Conservation (phyloP, 2,113 vertebrate species). For the Xenopus laevis region DNA sequence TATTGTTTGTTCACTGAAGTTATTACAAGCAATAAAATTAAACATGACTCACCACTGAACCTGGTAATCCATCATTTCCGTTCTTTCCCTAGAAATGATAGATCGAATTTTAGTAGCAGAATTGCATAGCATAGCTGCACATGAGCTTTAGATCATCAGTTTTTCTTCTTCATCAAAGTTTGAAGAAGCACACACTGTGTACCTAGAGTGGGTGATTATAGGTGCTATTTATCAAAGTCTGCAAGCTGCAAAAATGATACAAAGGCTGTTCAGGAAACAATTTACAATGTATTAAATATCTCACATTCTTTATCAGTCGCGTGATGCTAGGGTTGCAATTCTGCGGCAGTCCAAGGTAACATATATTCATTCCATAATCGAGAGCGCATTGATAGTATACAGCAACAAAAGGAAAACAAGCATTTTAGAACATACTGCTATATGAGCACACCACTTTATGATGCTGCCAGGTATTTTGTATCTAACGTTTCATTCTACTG, state of each 20-base stretch:
- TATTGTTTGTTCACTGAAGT: slow-evolving; percentile 43
- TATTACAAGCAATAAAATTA: slow-evolving; percentile 44
- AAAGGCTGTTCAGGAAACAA: slow-evolving; percentile 26
- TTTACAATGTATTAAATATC: slow-evolving; percentile 10
- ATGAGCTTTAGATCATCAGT: slow-evolving; percentile 45
- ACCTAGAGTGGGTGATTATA: slow-evolving; percentile 42
- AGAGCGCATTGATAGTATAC: not conserved
- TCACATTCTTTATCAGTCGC: not conserved
- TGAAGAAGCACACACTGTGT: slow-evolving; percentile 39
- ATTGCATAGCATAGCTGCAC: slow-evolving; percentile 41
- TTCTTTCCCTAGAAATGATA: slow-evolving; percentile 62
- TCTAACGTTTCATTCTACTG: too few relatives aligned
- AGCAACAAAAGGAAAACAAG: not conserved
- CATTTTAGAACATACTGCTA: too few relatives aligned
- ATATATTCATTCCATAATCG: not conserved
- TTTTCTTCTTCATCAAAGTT: slow-evolving; percentile 40
- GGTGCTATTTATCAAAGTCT: slow-evolving; percentile 39
- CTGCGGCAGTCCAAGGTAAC: not conserved
- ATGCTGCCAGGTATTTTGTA: too few relatives aligned
- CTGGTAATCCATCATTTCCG: slow-evolving; percentile 74
- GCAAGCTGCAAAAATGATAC: slow-evolving; percentile 26
- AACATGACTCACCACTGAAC: slow-evolving; percentile 65
- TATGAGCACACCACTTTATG: too few relatives aligned
- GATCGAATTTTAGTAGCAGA: slow-evolving; percentile 36
- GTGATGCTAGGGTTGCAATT: slow-evolving; percentile 1